These are phyloP conservation scores for Platanista minor DNA, from an alignment of 2,113 vertebrate genomes.

Conservation along the genomic window DNA sequence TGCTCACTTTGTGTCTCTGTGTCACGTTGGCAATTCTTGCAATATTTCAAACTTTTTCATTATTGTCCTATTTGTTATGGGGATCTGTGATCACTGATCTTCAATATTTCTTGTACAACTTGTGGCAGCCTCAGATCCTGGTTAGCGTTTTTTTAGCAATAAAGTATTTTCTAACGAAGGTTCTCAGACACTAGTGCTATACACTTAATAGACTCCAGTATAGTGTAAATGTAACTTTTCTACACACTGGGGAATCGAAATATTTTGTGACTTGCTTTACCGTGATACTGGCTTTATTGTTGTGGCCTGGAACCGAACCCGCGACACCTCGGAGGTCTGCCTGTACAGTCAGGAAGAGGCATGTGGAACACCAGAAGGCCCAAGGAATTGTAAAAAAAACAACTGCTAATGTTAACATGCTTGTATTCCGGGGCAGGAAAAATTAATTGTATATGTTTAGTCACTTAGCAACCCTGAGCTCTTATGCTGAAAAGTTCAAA, in stretches of 20 bases:
- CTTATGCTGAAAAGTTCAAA: conserved; percentile 52
- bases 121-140: neutral
- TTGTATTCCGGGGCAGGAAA: conserved; percentile 15
- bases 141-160: neutral
- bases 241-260: no score
- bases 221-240: neutral
- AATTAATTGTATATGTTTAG: conserved; percentile 46
- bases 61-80: neutral
- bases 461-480: conserved; percentile 17
- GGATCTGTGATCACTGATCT: neutral
- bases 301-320: neutral
- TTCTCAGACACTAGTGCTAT: neutral
- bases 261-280: neutral
- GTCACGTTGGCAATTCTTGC: neutral
- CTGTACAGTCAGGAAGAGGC: neutral
- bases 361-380: conserved; percentile 40
- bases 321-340: neutral
- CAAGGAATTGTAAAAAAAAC: conserved; percentile 54
- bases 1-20: neutral
- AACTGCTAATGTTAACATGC: conserved; percentile 46
- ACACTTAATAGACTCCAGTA: neutral
- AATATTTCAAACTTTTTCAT: neutral
- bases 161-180: neutral
- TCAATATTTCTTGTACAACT: neutral
- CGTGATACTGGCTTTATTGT: neutral